Conservation (phyloP, 2,797 vertebrate species). For the Todus mexicanus region DNA sequence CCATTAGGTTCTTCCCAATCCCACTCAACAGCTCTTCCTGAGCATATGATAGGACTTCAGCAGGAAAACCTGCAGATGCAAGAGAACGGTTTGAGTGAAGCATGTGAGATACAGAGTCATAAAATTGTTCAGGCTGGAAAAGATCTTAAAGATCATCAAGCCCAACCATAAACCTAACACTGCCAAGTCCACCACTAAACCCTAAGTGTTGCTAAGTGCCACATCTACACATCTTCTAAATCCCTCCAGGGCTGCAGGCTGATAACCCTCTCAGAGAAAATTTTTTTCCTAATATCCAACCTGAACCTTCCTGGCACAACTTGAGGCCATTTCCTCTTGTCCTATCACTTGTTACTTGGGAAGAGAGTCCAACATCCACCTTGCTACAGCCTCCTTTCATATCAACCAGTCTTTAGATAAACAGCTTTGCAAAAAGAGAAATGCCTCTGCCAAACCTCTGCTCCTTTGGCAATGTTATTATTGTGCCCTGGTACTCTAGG, state of each 20-base stretch:
- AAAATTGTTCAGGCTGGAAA: background rate
- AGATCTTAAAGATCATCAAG: background rate
- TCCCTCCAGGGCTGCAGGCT: background rate
- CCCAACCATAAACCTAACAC: background rate
- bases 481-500: background rate
- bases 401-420: background rate
- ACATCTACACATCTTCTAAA: background rate
- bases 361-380: background rate
- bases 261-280: background rate
- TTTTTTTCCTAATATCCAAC: background rate
- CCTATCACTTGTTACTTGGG: background rate
- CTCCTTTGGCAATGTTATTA: background rate
- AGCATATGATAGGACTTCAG: background rate
- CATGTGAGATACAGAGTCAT: background rate
- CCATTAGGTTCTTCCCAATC: background rate
- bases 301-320: background rate
- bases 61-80: background rate
- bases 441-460: background rate
- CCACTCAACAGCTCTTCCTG: background rate
- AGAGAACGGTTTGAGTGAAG: background rate
- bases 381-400: background rate
- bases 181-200: background rate
- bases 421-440: background rate
- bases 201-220: background rate
- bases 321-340: background rate